Conservation (phyloP, 2,113 vertebrate species). For the Pardalotus punctatus region DNA sequence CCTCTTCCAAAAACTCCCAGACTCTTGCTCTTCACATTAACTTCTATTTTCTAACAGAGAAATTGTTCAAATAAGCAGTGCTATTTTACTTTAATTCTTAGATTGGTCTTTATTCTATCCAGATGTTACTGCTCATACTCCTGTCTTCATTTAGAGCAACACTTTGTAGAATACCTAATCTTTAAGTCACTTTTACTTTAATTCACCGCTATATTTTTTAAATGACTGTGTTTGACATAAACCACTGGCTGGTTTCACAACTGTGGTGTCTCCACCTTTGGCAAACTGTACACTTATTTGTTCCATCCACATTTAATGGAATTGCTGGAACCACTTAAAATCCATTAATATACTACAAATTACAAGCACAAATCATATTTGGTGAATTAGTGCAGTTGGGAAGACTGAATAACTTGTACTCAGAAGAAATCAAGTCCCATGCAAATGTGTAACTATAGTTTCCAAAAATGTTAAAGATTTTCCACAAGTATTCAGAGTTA, state of each 20-base stretch:
- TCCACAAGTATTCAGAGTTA: neutral
- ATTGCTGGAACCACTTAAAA: constrained; percentile 59
- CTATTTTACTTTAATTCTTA: constrained; percentile 50
- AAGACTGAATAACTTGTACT: neutral
- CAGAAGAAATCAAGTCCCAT: neutral
- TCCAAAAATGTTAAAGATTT: neutral
- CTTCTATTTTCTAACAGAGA: neutral
- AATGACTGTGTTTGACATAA: constrained; percentile 55
- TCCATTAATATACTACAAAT: constrained; percentile 49
- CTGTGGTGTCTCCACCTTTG: constrained; percentile 43
- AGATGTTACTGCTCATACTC: constrained; percentile 48
- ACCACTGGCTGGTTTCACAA: constrained; percentile 57
- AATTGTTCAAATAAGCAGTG: constrained; percentile 27
- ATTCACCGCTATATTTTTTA: constrained; percentile 20
- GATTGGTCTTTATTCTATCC: constrained; percentile 46
- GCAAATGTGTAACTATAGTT: neutral
- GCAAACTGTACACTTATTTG: constrained; percentile 16
- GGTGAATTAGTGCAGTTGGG: neutral
- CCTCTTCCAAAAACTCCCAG: neutral
- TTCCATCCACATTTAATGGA: constrained; percentile 46
- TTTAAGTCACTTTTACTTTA: constrained; percentile 41
- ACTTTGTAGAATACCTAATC: constrained; percentile 10
- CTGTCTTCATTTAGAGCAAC: constrained; percentile 35
- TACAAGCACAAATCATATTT: neutral
- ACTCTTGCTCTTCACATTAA: neutral